A percentile compares a stretch with the other conserved stretches of the same genome.
phyloP scores from a whole-genome alignment of 2,888 invertebrate species.

The Dugesia japonica region DNA sequence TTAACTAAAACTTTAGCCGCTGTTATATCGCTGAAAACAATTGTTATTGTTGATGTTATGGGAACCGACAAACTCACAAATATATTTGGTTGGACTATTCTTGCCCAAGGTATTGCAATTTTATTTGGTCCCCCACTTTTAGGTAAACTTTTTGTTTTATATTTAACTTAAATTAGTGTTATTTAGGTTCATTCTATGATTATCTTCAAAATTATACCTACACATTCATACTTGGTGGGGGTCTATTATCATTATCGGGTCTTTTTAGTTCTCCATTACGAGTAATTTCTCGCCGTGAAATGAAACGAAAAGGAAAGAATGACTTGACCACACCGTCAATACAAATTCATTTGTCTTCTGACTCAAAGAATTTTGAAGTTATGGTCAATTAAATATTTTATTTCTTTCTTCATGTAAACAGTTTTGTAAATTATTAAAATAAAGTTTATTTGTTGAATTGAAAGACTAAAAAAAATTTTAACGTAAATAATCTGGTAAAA shows the following conservation, averaged over 20 bases:
- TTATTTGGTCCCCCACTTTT: slow-evolving; percentile 48
- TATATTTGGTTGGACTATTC: slow-evolving; percentile 50
- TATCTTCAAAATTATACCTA: neutral
- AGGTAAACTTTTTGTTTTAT: slow-evolving; percentile 40
- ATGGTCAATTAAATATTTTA: neutral
- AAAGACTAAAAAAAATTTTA: too few species aligned
- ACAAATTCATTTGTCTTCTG: neutral
- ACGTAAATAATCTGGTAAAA: too few species aligned
- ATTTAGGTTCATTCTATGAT: slow-evolving; percentile 6
- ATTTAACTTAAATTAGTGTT: neutral
- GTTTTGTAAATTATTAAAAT: too few species aligned
- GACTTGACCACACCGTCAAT: neutral
- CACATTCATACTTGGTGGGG: neutral
- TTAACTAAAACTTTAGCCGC: slow-evolving; percentile 24
- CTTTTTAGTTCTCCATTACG: neutral
- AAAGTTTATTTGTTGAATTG: too few species aligned
- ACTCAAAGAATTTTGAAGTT: neutral
- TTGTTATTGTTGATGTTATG: slow-evolving; percentile 51
- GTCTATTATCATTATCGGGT: neutral
- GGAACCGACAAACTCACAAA: slow-evolving; percentile 50
- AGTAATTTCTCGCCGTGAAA: neutral
- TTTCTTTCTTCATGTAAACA: neutral
- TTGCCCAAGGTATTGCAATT: slow-evolving; percentile 48
- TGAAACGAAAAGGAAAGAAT: neutral
- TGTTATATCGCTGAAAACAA: slow-evolving; percentile 57